Conservation (phyloP, 2,888 invertebrate species). For the Acronicta aceris region DNA sequence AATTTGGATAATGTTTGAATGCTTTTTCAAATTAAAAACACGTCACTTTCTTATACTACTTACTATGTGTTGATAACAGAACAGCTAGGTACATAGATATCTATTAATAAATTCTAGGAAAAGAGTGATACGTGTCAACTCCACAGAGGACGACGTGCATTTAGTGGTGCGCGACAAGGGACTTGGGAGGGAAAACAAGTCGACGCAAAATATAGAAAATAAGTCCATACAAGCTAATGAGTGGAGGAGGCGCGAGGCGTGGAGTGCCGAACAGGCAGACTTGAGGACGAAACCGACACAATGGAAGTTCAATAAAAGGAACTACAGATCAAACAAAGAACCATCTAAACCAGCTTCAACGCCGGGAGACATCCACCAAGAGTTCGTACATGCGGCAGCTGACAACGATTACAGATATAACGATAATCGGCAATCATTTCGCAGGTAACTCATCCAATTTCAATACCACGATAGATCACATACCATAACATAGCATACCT, state of each 20-base stretch:
- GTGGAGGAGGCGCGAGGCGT: conserved; percentile 95
- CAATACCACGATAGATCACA: too few relatives aligned
- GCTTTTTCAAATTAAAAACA: conserved; percentile 17
- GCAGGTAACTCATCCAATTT: conserved; percentile 69
- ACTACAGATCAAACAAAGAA: conserved; percentile 86
- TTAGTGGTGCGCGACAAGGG: conserved; percentile 93
- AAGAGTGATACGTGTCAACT: conserved; percentile 93
- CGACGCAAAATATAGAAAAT: conserved; percentile 92
- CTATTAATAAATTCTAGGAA: conserved; percentile 91
- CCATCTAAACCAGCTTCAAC: conserved; percentile 85
- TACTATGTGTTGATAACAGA: conserved; percentile 61
- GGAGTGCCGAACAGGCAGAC: conserved; percentile 94
- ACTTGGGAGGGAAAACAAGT: conserved; percentile 92
- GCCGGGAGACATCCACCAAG: conserved; percentile 82
- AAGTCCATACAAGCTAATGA: conserved; percentile 93
- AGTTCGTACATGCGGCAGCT: conserved; percentile 83
- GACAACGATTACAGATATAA: conserved; percentile 85
- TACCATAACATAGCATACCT: too few relatives aligned
- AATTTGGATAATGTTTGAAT: conserved; percentile 21
- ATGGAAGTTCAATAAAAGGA: conserved; percentile 93
- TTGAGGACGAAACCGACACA: conserved; percentile 91
- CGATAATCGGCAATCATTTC: conserved; percentile 80
- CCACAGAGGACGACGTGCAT: conserved; percentile 93
- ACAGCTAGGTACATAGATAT: conserved; percentile 87
- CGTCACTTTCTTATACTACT: conserved; percentile 34